A percentile compares a stretch with the other conserved stretches of the same genome.
Evolutionary conservation across 2,888 invertebrate species (phyloP).

Genomic region (Pediacus dermestoides): DNA sequence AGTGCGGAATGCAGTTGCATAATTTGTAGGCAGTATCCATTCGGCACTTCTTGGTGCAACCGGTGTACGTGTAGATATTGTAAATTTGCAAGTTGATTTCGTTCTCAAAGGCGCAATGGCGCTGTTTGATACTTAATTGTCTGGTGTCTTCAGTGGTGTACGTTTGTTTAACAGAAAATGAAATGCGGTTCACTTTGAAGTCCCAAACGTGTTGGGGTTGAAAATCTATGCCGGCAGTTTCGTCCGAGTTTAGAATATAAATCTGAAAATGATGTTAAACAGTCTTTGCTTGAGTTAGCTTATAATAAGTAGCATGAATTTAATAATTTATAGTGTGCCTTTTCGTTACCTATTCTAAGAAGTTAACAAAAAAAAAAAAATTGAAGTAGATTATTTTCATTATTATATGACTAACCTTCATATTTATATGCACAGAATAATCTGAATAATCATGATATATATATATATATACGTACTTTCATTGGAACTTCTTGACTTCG

Average conservation of each 20-base stretch:
- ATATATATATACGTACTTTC: slow-evolving; percentile 37
- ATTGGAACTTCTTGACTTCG: slow-evolving; percentile 27
- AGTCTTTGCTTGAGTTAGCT: no score
- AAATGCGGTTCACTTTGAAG: slow-evolving; percentile 57
- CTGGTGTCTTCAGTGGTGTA: slow-evolving; percentile 73
- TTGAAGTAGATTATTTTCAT: no score
- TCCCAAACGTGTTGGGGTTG: slow-evolving; percentile 70
- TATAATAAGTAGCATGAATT: no score
- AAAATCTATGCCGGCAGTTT: slow-evolving; percentile 66
- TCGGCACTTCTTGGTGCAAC: slow-evolving; percentile 71
- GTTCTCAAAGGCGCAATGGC: slow-evolving; percentile 69
- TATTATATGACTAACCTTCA: no score
- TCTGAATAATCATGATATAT: no score
- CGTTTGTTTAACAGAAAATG: slow-evolving; percentile 71
- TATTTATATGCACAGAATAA: no score
- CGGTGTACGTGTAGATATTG: slow-evolving; percentile 64
- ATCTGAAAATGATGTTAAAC: no score
- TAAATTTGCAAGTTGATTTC: slow-evolving; percentile 58
- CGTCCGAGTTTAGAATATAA: slow-evolving; percentile 65
- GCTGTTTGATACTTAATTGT: slow-evolving; percentile 63
- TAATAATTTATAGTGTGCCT: no score
- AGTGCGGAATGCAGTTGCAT: slow-evolving; percentile 71
- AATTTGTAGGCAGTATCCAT: slow-evolving; percentile 61
- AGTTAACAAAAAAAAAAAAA: no score
- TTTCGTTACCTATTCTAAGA: no score